Base-by-base conservation (phyloP, 2,113 vertebrate genomes). In the Kryptolebias marmoratus region DNA sequence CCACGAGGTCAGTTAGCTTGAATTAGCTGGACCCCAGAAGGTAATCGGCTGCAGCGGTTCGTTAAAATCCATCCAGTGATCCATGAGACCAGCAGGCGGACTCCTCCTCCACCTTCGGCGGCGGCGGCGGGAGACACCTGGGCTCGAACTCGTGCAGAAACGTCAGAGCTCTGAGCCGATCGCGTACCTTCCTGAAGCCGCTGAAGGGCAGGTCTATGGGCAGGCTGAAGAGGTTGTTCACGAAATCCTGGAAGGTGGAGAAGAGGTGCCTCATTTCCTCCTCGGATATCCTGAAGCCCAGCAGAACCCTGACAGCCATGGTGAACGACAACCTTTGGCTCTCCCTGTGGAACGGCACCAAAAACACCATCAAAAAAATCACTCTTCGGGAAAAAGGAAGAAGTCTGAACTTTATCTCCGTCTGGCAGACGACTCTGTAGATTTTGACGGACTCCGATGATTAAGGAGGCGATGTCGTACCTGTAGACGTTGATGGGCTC, bases 151-250 rank as follows among this genome's bases (percentile, higher is more conserved):
- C 22, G 3, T 11, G n/a, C 31, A 11, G 4, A 4, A 31, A 48
- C 2, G 14, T 11, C 14, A n/a, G 11, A 3, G 2, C 18, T 15
- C 8, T 6, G 11, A 12, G 56, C 4, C 6, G 4, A 55, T 16
- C 4, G 16, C 94, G 80, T 79, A 98, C 98, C 96, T 95, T 95
- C 74, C 98, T 93, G 90, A 98, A 98, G 58, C 98, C 98, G 0
- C 95, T 98, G 63, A 98, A 99, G 1, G 98, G 98, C 91, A 99
- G 88, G 73, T 99, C 97, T 15, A 99, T 93, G 0, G 98, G 98
- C 82, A 99, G 72, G 47, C 96, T 98, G 94, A 99, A 99, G 69
- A 99, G 95, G 0, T 99, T 99, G 89, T 99, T 96, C 56, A 99
- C 95, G 0, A 99, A 99, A 66, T 98, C 96, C 91, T 98, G 97